Evolutionary conservation across 1,140 invertebrate species (phyloP).

Genomic region (Amyelois transitella): DNA sequence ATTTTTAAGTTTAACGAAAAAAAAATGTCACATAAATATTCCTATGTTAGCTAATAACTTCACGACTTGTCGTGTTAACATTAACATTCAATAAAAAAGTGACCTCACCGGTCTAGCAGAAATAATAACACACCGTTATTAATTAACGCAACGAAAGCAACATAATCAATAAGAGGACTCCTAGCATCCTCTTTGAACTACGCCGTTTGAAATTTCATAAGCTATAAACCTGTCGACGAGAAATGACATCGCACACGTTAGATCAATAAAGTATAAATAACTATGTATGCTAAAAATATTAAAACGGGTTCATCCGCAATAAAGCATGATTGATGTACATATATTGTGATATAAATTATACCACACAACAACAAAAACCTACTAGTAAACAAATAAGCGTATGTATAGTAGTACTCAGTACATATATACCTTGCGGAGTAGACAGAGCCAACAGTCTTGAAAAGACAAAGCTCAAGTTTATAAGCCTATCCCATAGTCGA

Average conservation of each 20-base stretch:
- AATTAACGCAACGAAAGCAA: conserved; percentile 3
- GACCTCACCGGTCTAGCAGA: background rate
- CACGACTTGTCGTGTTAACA: no score
- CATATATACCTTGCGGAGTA: no score
- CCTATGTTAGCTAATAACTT: no score
- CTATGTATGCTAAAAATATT: background rate
- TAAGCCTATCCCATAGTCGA: no score
- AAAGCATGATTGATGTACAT: background rate
- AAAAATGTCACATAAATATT: no score
- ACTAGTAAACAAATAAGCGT: no score
- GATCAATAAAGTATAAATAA: background rate
- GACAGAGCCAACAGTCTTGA: no score
- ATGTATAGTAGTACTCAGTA: no score
- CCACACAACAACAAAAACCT: no score
- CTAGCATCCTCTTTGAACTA: conserved; percentile 43
- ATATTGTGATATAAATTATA: no score
- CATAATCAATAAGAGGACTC: conserved; percentile 32
- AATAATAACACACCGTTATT: background rate
- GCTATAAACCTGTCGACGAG: conserved; percentile 27
- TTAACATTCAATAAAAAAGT: background rate
- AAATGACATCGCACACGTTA: background rate
- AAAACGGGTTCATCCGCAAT: background rate
- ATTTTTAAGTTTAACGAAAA: no score
- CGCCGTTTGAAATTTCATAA: conserved; percentile 29
- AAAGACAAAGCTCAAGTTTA: no score